These are phyloP conservation scores for Balanococcus diminutus DNA, from an alignment of 2,888 invertebrate species.

Conservation along the genomic window DNA sequence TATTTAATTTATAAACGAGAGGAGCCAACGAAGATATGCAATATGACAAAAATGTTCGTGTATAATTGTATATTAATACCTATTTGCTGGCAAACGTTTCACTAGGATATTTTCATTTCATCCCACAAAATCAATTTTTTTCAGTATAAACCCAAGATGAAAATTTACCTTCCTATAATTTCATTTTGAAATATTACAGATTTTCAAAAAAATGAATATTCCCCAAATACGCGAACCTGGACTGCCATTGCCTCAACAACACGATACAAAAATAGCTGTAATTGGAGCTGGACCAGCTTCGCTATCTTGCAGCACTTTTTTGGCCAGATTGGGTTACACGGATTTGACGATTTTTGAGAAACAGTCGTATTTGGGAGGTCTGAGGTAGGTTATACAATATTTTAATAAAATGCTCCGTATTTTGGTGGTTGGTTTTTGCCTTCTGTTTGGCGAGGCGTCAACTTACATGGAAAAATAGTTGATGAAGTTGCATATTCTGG, in stretches of 20 bases:
- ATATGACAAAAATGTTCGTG: no score
- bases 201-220: conserved; percentile 93
- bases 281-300: conserved; percentile 97
- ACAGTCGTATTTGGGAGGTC: conserved; percentile 82
- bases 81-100: no score
- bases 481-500: background rate
- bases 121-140: no score
- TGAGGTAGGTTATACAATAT: conserved; percentile 78
- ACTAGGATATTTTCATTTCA: no score
- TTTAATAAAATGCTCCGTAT: no score
- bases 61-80: no score
- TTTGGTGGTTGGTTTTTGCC: no score
- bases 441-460: background rate
- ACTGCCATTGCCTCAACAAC: conserved; percentile 16
- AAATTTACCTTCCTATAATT: background rate
- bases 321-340: conserved; percentile 90
- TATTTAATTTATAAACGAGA: background rate
- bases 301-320: conserved; percentile 93
- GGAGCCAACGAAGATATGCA: background rate
- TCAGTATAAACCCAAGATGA: background rate
- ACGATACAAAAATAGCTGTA: conserved; percentile 74
- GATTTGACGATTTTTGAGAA: conserved; percentile 93
- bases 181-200: conserved; percentile 63
- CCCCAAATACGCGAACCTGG: conserved; percentile 70
- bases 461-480: no score